Percentiles rank a stretch among this genome's conserved stretches.
Evolutionary conservation across 1,140 invertebrate genomes (phyloP).

Genomic region (Hermatobates lingyangjiaoensis): DNA sequence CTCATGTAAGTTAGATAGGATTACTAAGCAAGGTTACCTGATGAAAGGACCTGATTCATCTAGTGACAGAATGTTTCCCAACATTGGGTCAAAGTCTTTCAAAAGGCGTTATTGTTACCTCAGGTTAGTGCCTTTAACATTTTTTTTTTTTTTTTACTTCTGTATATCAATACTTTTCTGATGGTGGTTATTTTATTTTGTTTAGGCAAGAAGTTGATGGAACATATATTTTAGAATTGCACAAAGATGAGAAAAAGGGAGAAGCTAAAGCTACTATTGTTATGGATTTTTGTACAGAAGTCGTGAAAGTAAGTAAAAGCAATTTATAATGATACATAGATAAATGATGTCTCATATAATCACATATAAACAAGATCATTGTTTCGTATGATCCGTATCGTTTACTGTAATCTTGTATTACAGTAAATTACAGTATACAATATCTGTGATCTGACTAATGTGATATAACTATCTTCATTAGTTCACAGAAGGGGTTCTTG

Average conservation of each 20-base stretch:
- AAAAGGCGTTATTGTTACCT: conserved; percentile 77
- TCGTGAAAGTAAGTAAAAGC: conserved; percentile 44
- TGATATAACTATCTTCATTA: no score
- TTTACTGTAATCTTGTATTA: no score
- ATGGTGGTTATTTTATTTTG: conserved; percentile 6
- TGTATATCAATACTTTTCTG: neutral
- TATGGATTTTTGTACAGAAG: conserved; percentile 79
- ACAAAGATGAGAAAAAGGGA: conserved; percentile 79
- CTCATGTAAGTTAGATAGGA: conserved; percentile 30
- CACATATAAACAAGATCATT: no score
- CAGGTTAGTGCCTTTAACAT: conserved; percentile 19
- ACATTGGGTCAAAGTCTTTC: conserved; percentile 74
- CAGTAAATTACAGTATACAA: no score
- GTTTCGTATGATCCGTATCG: no score
- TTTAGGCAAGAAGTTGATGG: conserved; percentile 67
- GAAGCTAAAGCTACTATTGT: conserved; percentile 82
- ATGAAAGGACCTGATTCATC: conserved; percentile 74
- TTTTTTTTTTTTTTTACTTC: neutral
- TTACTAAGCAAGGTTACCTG: conserved; percentile 75
- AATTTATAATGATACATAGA: conserved; percentile 2
- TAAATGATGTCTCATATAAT: no score
- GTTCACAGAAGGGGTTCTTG: no score
- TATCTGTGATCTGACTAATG: no score
- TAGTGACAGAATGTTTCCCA: conserved; percentile 63
- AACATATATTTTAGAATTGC: conserved; percentile 74